Evolutionary conservation across 2,797 vertebrate species (phyloP), one percentile per base, ranked within the genome.

Genomic region (Rhinogobio ventralis): DNA sequence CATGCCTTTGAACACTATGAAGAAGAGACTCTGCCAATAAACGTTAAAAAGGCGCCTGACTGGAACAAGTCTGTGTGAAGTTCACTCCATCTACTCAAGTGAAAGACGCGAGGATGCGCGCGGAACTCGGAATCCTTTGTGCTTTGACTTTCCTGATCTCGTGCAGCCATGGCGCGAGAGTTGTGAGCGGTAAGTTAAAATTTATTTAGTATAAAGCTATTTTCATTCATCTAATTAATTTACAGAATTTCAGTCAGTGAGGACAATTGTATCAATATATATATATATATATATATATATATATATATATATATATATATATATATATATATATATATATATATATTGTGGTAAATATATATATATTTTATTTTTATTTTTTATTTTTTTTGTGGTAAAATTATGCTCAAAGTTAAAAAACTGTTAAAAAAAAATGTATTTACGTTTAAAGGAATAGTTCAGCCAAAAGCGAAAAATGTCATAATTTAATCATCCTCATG

Each of bases 131-230:
- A 46, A 33, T 75, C 64, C 81, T 89, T 46, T 85, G 75, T 30
- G 83, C 64, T 45, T n/a, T 84, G 33, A 79, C 83, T 2, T 49
- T 79, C 19, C 64, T 86, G 51, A 20, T 87, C 66, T 49, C 83
- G 19, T 51, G 67, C 81, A 68, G 68, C 86, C 66, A 39, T 66
- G 69, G 88, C 36, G 85, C 88, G 6, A 82, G 88, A 76, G 88
- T 90, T 64, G 81, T 90, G 33, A 90, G 89, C 39, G 89, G 89
- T 90, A 83, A 88, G 89, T 83, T 49, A 36, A 0, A 68, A 14
- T 30, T 64, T 15, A n/a, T 83, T 20, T 66, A 30, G 6, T 15
- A 36, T 25, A 39, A 51, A 25, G 6, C 7, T 23, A 15, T 51
- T 39, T 81, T 17, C 3, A 46, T 73, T 62, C 2, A n/a, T 36